Conservation (phyloP, 2,797 vertebrate genomes). For the Discoglossus pictus region DNA sequence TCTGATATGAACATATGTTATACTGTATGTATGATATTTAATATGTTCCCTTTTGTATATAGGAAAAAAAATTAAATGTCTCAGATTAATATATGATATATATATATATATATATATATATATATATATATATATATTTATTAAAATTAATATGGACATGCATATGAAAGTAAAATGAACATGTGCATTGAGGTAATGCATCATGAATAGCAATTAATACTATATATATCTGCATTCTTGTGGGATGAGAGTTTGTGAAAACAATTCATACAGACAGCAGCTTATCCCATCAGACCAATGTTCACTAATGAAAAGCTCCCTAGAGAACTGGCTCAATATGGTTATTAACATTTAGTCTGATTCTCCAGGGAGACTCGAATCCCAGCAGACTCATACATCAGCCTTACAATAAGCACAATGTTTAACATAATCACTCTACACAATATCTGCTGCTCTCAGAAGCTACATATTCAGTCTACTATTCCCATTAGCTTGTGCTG, state of each 20-base stretch:
- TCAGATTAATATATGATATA: too few species aligned
- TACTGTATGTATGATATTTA: too few species aligned
- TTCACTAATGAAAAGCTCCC: conserved; percentile 48
- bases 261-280: conserved; percentile 41
- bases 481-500: conserved; percentile 17
- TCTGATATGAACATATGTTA: too few species aligned
- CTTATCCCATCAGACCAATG: conserved; percentile 41
- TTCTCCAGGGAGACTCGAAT: conserved; percentile 28
- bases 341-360: conserved; percentile 45
- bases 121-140: too few species aligned
- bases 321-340: conserved; percentile 13
- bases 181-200: too few species aligned
- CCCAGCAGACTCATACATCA: conserved; percentile 32
- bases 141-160: too few species aligned
- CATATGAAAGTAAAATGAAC: too few species aligned
- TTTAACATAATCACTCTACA: conserved; percentile 44
- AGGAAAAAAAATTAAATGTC: too few species aligned
- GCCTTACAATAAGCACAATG: conserved; percentile 37
- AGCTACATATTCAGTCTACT: conserved; percentile 4
- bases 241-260: conserved; percentile 26
- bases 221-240: too few species aligned
- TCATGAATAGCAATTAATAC: too few species aligned
- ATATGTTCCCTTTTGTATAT: too few species aligned
- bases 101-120: too few species aligned
- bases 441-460: conserved; percentile 14